phyloP scores from a whole-genome alignment of 2,797 vertebrate species.

The Margarornis squamiger region DNA sequence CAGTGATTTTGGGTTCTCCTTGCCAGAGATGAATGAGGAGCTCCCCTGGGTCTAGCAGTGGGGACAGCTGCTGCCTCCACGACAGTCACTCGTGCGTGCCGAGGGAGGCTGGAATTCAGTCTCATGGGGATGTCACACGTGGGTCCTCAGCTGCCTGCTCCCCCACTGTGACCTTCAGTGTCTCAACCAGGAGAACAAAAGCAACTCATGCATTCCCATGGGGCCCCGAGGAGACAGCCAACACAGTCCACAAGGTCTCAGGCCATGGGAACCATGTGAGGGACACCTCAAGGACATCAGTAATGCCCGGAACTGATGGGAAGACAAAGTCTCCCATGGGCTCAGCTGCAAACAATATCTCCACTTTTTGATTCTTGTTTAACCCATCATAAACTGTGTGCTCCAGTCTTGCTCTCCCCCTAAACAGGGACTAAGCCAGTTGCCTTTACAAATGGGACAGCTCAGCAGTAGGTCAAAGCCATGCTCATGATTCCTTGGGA shows the following conservation, averaged over 20 bases:
- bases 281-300: background rate
- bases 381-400: background rate
- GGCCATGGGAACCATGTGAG: conserved; percentile 76
- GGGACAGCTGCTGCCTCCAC: background rate
- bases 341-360: background rate
- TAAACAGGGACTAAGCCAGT: background rate
- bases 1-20: background rate
- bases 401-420: background rate
- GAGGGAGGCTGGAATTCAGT: background rate
- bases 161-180: conserved; percentile 1
- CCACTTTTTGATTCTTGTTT: background rate
- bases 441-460: background rate
- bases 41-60: background rate
- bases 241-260: conserved; percentile 67
- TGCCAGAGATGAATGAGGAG: background rate
- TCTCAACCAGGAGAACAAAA: conserved; percentile 14
- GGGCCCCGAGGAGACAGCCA: conserved; percentile 54
- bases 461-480: background rate
- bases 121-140: background rate
- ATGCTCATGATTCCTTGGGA: background rate
- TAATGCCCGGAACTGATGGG: background rate
- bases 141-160: background rate
- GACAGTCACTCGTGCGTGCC: fast-evolving
- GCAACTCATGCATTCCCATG: conserved; percentile 13
- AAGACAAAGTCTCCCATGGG: background rate